Evolutionary conservation across 2,888 invertebrate genomes (phyloP).

Genomic region (Nysson spinosus): DNA sequence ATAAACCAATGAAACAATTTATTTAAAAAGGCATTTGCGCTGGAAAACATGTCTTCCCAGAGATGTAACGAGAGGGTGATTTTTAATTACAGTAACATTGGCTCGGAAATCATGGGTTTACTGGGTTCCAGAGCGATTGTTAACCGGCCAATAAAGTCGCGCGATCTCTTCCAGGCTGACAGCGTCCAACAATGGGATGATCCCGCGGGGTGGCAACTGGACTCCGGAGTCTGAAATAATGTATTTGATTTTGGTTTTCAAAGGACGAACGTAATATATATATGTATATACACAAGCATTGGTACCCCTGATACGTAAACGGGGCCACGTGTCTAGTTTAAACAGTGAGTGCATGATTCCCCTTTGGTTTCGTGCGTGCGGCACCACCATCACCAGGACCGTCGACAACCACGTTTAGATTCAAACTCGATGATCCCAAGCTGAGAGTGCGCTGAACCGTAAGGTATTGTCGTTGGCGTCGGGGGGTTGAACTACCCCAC

Average conservation of each 20-base stretch:
- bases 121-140: constrained; percentile 35
- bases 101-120: constrained; percentile 20
- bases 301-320: constrained; percentile 68
- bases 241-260: constrained; percentile 75
- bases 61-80: too few relatives aligned
- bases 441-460: constrained; percentile 69
- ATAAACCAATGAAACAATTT: too few relatives aligned
- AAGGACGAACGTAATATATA: constrained; percentile 56
- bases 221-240: constrained; percentile 59
- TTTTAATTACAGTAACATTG: constrained; percentile 56
- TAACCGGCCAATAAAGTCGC: constrained; percentile 65
- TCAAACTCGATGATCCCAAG: constrained; percentile 56
- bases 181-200: constrained; percentile 56
- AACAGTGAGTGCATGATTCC: constrained; percentile 60
- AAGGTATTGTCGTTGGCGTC: constrained; percentile 68
- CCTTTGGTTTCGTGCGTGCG: constrained; percentile 13
- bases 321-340: constrained; percentile 74
- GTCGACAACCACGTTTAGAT: constrained; percentile 34
- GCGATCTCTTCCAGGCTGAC: constrained; percentile 63
- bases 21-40: too few relatives aligned
- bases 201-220: constrained; percentile 43
- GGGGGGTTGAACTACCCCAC: constrained; percentile 44
- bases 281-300: constrained; percentile 29
- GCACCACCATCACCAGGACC: constrained; percentile 31
- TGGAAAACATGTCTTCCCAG: too few relatives aligned